These are phyloP conservation scores for Gila robusta DNA, from an alignment of 2,797 vertebrate species.

Conservation along the genomic window DNA sequence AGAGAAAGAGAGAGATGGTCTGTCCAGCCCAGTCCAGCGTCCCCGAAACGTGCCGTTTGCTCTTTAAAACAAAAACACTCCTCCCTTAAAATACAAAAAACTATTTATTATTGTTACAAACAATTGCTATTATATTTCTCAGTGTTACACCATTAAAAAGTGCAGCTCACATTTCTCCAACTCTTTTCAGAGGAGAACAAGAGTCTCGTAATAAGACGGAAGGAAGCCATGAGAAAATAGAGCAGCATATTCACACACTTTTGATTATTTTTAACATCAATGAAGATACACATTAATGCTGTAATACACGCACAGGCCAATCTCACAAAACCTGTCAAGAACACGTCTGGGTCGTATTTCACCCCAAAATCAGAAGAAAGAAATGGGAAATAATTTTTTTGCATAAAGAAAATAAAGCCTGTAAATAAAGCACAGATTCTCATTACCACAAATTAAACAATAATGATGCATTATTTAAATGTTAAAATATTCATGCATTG, in stretches of 20 bases:
- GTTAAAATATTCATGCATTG: neutral
- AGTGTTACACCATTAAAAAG: constrained; percentile 82
- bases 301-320: constrained; percentile 11
- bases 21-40: constrained; percentile 67
- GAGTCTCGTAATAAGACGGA: constrained; percentile 73
- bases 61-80: constrained; percentile 68
- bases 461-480: neutral
- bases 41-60: constrained; percentile 67
- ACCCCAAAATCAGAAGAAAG: constrained; percentile 5
- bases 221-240: constrained; percentile 78
- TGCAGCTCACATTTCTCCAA: constrained; percentile 76
- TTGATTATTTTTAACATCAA: constrained; percentile 66
- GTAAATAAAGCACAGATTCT: neutral
- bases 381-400: neutral
- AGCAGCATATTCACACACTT: constrained; percentile 58
- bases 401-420: neutral
- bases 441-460: neutral
- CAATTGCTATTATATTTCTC: constrained; percentile 74
- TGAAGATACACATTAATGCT: constrained; percentile 58
- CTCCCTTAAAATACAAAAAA: constrained; percentile 72
- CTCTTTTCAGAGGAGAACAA: constrained; percentile 73
- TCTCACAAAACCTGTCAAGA: constrained; percentile 25
- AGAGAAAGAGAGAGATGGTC: constrained; percentile 63
- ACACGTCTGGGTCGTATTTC: constrained; percentile 28
- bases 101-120: constrained; percentile 64